Base-by-base conservation (phyloP, 2,888 invertebrate species). In the Plagodis pulveraria region DNA sequence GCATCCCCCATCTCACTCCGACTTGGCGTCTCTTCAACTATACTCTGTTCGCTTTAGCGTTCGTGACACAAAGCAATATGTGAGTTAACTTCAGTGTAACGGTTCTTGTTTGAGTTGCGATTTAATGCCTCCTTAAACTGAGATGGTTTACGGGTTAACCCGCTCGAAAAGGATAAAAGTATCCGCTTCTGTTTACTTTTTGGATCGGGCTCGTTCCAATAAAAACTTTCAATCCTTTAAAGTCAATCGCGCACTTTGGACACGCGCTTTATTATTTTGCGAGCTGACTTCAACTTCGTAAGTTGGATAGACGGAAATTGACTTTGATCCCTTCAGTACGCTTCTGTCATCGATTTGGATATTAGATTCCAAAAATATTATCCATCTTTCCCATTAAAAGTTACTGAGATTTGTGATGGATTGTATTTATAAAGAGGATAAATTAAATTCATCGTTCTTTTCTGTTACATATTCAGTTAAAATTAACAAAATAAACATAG, bases 31-130 rank as follows among this genome's bases (percentile, higher is more conserved):
- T 81, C 83, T 77, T 77, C 83, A 81, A 74, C 83, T 83, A 80
- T 80, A 80, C 82, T 81, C 85, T 73, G 80, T 86, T 83, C 89
- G 82, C 86, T 89, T 88, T 80, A 87, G 72, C 91, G 84, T 91
- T 92, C 92, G 91, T 91, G 92, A 92, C 92, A 91, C 91, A 91
- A 91, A 90, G 91, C 91, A 91, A 91, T 92, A 91, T 91, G 91
- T 90, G 91, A 91, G 91, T 91, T 90, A 89, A 91, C 90, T 91
- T 90, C 89, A 84, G 80, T 89, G 89, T 91, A 91, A 91, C 91
- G 87, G 89, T 85, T 89, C 90, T 91, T 91, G 92, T 92, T 91
- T 91, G 90, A 91, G 90, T 92, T 91, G 91, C 91, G 89, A 91
- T 92, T 91, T 92, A 91, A 92, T 91, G 92, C 91, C 89, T 89